Percentiles rank a stretch among this genome's conserved stretches.
Conservation (phyloP, 2,888 invertebrate species). For the Carpatolechia fugitivella region DNA sequence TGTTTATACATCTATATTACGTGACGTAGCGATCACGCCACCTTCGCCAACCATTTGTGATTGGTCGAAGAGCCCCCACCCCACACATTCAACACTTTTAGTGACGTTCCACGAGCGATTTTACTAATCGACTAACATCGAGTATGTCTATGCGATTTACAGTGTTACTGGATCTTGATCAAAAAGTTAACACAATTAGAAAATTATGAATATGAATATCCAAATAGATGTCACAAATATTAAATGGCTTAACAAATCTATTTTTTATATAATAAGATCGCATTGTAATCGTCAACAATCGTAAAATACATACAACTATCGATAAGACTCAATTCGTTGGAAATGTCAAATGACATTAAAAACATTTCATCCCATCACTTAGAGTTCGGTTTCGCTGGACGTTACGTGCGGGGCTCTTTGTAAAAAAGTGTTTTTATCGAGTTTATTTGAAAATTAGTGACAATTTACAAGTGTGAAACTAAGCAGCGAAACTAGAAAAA, state of each 20-base stretch:
- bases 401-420: slow-evolving; percentile 30
- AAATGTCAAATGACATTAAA: slow-evolving; percentile 25
- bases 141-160: no score
- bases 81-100: slow-evolving; percentile 61
- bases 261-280: no score
- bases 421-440: slow-evolving; percentile 60
- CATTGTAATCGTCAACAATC: no score
- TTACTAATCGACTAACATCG: background rate
- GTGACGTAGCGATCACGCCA: slow-evolving; percentile 76
- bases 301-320: no score
- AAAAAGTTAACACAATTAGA: no score
- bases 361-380: slow-evolving; percentile 33
- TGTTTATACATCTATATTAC: slow-evolving; percentile 3
- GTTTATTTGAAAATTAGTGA: slow-evolving; percentile 64
- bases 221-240: no score
- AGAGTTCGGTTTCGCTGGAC: slow-evolving; percentile 47
- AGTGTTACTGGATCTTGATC: no score
- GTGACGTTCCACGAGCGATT: slow-evolving; percentile 37
- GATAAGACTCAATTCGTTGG: slow-evolving; percentile 7
- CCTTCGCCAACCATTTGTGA: slow-evolving; percentile 58
- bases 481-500: slow-evolving; percentile 38
- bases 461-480: slow-evolving; percentile 68
- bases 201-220: no score
- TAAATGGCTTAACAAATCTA: no score
- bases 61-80: slow-evolving; percentile 51